A percentile compares a stretch with the other conserved stretches of the same genome.
These are phyloP conservation scores for Callorhinus ursinus DNA, from an alignment of 2,113 vertebrate genomes.

Conservation along the genomic window DNA sequence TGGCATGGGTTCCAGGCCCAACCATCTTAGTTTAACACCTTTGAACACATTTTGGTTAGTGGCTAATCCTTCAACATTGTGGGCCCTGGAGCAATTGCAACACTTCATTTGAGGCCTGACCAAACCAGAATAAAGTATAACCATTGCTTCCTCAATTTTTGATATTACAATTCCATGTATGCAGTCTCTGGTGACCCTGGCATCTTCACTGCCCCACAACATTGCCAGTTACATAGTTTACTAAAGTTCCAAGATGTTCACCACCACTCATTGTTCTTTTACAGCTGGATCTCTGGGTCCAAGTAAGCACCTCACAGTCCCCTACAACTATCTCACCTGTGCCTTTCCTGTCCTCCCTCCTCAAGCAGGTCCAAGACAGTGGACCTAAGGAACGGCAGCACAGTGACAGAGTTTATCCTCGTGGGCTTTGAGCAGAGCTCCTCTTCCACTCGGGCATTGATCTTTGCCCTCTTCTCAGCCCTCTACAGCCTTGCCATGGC, in stretches of 20 bases:
- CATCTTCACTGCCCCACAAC: neutral
- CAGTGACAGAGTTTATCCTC: constrained; percentile 58
- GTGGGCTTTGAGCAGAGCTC: constrained; percentile 61
- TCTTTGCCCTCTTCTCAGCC: constrained; percentile 57
- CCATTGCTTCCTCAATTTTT: neutral
- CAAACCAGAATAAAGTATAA: neutral
- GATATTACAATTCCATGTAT: neutral
- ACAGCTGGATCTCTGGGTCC: neutral
- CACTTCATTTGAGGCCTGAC: neutral
- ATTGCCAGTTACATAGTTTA: neutral
- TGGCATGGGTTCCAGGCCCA: neutral
- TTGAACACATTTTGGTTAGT: neutral
- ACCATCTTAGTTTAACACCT: neutral
- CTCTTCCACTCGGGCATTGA: neutral
- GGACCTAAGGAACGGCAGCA: neutral
- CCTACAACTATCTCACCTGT: neutral
- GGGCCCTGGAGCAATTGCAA: neutral
- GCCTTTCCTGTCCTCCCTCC: neutral
- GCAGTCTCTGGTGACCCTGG: neutral
- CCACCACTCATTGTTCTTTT: neutral
- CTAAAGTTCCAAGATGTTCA: neutral
- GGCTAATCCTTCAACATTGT: neutral
- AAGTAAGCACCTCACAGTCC: neutral
- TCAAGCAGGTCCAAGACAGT: neutral
- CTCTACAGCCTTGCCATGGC: constrained; percentile 64